Evolutionary conservation across 1,140 invertebrate species (phyloP).

Genomic region (Caenorhabditis brenneri): DNA sequence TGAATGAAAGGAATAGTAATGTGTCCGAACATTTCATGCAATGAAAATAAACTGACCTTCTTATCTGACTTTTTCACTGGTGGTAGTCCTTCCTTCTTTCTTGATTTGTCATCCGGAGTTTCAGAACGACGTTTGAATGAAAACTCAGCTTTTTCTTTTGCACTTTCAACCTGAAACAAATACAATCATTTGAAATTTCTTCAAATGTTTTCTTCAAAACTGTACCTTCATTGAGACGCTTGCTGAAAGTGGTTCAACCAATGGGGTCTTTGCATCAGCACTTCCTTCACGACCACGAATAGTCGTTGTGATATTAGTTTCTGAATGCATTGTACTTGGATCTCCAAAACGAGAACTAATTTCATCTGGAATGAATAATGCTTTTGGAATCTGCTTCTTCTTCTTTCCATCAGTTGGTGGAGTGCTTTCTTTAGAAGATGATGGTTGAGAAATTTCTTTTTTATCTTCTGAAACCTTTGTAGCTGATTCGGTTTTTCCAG

Average conservation of each 20-base stretch:
- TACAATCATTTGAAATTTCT: background rate
- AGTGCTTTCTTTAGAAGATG: constrained; percentile 39
- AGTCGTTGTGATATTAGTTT: constrained; percentile 55
- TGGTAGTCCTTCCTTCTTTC: constrained; percentile 20
- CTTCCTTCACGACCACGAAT: constrained; percentile 55
- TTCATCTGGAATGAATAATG: constrained; percentile 60
- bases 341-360: constrained; percentile 58
- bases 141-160: constrained; percentile 25
- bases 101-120: constrained; percentile 5
- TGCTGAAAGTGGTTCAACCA: constrained; percentile 48
- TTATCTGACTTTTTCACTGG: constrained; percentile 10
- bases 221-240: constrained; percentile 43
- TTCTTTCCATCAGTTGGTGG: constrained; percentile 45
- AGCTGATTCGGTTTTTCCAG: background rate
- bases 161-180: constrained; percentile 20
- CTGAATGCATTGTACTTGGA: constrained; percentile 56
- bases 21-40: background rate
- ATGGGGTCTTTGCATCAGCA: constrained; percentile 52
- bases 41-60: background rate
- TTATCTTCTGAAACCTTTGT: constrained; percentile 10
- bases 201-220: background rate
- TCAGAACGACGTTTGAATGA: constrained; percentile 24
- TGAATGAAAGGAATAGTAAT: background rate
- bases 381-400: constrained; percentile 55
- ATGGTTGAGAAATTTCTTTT: background rate